phyloP scores from a whole-genome alignment of 2,797 vertebrate genomes.

The Sparidentex hasta region DNA sequence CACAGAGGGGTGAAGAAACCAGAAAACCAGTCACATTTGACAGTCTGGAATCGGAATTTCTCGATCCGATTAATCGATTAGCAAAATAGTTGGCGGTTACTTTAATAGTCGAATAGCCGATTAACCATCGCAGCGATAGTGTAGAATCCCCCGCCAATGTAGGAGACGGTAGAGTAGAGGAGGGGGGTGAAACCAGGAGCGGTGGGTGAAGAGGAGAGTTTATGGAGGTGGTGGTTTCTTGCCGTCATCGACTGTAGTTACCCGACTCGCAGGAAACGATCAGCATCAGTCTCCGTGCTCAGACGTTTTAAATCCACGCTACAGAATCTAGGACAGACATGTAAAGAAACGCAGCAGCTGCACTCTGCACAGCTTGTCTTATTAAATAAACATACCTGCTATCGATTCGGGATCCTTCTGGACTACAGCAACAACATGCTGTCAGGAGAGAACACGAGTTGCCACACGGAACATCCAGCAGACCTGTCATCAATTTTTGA shows the following conservation, averaged over 20 bases:
- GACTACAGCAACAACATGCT: slow-evolving; percentile 9
- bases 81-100: too few species aligned
- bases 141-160: slow-evolving; percentile 67
- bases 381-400: slow-evolving; percentile 49
- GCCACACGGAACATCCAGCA: slow-evolving; percentile 11
- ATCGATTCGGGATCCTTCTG: too few species aligned
- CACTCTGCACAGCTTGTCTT: slow-evolving; percentile 43
- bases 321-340: slow-evolving; percentile 54
- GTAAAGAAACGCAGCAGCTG: slow-evolving; percentile 31
- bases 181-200: neutral
- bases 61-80: too few species aligned
- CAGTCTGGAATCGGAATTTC: too few species aligned
- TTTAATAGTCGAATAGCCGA: too few species aligned
- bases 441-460: slow-evolving; percentile 13
- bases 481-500: neutral
- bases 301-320: slow-evolving; percentile 47
- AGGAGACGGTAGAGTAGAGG: slow-evolving; percentile 30
- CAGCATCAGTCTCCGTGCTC: slow-evolving; percentile 25
- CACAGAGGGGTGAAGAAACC: too few species aligned
- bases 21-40: too few species aligned
- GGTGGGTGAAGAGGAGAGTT: neutral
- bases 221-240: slow-evolving; percentile 9
- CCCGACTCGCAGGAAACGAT: neutral
- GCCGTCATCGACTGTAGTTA: slow-evolving; percentile 15
- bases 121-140: slow-evolving; percentile 58